phyloP scores from a whole-genome alignment of 1,140 invertebrate genomes.

The Drosophila jambulina region DNA sequence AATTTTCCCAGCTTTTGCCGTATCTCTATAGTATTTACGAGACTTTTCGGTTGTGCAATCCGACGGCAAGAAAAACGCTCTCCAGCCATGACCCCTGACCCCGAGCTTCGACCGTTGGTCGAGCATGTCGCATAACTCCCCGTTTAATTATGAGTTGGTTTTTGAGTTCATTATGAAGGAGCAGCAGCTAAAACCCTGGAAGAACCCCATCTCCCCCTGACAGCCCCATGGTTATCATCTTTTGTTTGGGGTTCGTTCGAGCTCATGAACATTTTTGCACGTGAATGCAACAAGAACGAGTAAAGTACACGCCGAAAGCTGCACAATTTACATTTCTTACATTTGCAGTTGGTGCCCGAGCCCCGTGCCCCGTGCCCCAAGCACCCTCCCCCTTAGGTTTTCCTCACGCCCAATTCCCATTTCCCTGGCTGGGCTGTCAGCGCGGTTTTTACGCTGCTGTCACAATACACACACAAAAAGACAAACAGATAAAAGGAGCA shows the following conservation, averaged over 20 bases:
- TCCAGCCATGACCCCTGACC: conserved; percentile 36
- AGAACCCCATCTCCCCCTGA: background rate
- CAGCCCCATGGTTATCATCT: conserved; percentile 13
- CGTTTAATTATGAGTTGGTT: conserved; percentile 82
- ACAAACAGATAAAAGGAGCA: conserved; percentile 24
- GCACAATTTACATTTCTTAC: conserved; percentile 81
- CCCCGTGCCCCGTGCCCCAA: background rate
- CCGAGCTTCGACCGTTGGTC: conserved; percentile 50
- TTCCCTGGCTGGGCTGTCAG: conserved; percentile 69
- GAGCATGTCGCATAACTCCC: conserved; percentile 78
- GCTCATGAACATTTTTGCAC: conserved; percentile 77
- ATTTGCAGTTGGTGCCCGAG: conserved; percentile 56
- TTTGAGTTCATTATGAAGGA: conserved; percentile 70
- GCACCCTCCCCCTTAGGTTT: background rate
- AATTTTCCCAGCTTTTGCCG: conserved; percentile 33
- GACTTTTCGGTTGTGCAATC: conserved; percentile 46
- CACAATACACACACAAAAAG: conserved; percentile 67
- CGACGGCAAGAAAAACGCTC: conserved; percentile 46
- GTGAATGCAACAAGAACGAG: conserved; percentile 67
- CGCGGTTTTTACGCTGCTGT: conserved; percentile 79
- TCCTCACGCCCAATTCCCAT: conserved; percentile 50
- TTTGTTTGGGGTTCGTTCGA: conserved; percentile 36
- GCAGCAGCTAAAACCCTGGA: conserved; percentile 34
- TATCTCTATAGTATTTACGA: conserved; percentile 35
- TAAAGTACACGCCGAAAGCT: conserved; percentile 66